Evolutionary conservation across 2,113 vertebrate genomes (phyloP).

Genomic region (Cynopterus brachyotis): DNA sequence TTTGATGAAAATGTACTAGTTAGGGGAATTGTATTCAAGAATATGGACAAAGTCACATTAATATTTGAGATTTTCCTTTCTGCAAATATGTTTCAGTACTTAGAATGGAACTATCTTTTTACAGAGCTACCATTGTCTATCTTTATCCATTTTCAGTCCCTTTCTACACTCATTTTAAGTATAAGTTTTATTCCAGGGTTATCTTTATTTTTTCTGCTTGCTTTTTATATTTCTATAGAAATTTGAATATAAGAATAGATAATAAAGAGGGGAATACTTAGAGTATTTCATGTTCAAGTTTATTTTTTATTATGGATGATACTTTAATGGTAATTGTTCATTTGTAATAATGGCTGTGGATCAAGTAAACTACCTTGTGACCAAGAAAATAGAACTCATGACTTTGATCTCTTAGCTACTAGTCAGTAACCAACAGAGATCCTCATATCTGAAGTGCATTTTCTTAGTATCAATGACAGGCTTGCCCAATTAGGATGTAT

Average conservation of each 20-base stretch:
- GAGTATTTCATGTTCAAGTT: slow-evolving; percentile 33
- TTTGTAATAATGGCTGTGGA: not conserved
- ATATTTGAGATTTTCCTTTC: slow-evolving; percentile 20
- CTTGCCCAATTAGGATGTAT: not conserved
- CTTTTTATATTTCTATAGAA: not conserved
- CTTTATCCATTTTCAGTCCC: not conserved
- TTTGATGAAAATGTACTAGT: not conserved
- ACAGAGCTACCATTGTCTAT: not conserved
- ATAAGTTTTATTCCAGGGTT: not conserved
- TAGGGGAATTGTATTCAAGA: not conserved
- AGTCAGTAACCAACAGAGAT: not conserved
- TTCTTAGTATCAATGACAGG: not conserved
- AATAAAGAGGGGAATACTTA: not conserved
- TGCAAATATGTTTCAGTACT: not conserved
- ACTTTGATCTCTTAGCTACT: not conserved
- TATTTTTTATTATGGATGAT: not conserved
- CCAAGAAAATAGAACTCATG: not conserved
- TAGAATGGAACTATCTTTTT: not conserved
- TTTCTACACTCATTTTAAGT: not conserved
- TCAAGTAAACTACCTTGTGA: not conserved
- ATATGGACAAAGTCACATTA: slow-evolving; percentile 23
- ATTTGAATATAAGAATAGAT: not conserved
- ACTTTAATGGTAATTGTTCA: not conserved
- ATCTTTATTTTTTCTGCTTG: not conserved
- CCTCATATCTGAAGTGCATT: not conserved